phyloP scores from a whole-genome alignment of 2,113 vertebrate genomes.

The Notarius quadriscutis region DNA sequence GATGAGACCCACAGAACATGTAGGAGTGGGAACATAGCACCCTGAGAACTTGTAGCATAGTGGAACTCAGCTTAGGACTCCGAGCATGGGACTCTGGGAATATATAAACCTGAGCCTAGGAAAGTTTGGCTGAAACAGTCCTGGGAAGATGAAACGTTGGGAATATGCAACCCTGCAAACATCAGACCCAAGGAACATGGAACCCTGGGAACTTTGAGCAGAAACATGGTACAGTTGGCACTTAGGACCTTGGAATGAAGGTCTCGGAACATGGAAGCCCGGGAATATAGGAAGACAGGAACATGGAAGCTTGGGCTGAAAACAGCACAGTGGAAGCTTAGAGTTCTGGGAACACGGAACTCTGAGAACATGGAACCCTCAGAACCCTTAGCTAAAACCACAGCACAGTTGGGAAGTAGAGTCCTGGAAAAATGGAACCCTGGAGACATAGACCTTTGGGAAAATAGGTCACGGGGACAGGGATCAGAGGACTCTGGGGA shows the following conservation, averaged over 20 bases:
- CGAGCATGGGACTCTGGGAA: background rate
- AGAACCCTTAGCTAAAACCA: background rate
- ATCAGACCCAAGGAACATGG: too few species aligned
- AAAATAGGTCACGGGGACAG: too few species aligned
- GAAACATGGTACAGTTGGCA: background rate
- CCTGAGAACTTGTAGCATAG: background rate
- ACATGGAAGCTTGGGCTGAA: background rate
- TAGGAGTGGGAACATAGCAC: background rate
- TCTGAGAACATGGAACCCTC: background rate
- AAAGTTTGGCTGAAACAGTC: background rate
- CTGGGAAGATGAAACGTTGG: background rate
- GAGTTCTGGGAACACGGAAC: background rate
- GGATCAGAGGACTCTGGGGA: background rate
- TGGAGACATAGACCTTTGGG: background rate
- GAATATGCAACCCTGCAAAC: background rate
- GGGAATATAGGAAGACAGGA: background rate
- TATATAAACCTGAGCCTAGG: background rate
- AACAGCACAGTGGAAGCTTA: background rate
- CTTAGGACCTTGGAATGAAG: too few species aligned
- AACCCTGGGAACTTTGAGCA: background rate
- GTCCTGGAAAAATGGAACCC: background rate
- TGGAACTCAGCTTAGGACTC: background rate
- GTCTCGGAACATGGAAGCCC: background rate
- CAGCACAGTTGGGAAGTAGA: background rate
- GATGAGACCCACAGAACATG: background rate